Evolutionary conservation across 2,113 vertebrate genomes (phyloP).

Genomic region (Oncorhynchus masou): DNA sequence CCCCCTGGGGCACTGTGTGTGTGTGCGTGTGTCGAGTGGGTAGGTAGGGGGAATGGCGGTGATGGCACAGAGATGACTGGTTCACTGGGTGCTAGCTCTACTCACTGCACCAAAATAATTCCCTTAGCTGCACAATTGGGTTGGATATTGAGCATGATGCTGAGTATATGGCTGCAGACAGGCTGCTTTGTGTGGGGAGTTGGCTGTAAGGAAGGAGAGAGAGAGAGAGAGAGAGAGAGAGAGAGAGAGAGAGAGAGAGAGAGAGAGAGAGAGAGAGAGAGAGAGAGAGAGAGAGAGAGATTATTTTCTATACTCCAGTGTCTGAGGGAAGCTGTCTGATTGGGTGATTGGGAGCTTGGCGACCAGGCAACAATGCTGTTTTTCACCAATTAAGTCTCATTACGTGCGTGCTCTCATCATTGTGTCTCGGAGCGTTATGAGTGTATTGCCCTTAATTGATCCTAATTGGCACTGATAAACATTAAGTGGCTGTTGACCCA

Average conservation of each 20-base stretch:
- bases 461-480: slow-evolving; percentile 74
- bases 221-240: background rate
- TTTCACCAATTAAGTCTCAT: slow-evolving; percentile 56
- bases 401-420: slow-evolving; percentile 52
- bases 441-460: slow-evolving; percentile 68
- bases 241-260: background rate
- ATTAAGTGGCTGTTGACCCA: slow-evolving; percentile 68
- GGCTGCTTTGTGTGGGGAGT: slow-evolving; percentile 1
- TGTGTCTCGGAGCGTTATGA: slow-evolving; percentile 63
- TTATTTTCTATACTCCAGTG: slow-evolving; percentile 6
- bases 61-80: slow-evolving; percentile 59
- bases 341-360: slow-evolving; percentile 29
- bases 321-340: slow-evolving; percentile 15
- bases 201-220: slow-evolving; percentile 31
- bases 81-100: slow-evolving; percentile 59
- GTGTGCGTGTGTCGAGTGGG: background rate
- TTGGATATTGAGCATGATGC: slow-evolving; percentile 60
- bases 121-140: slow-evolving; percentile 75
- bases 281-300: background rate
- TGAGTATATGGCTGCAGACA: slow-evolving; percentile 40
- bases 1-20: slow-evolving; percentile 50
- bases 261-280: slow-evolving; percentile 6
- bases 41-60: slow-evolving; percentile 9
- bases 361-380: slow-evolving; percentile 44
- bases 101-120: slow-evolving; percentile 72